phyloP scores from a whole-genome alignment of 1,140 invertebrate genomes.

The Coptotermes formosanus region DNA sequence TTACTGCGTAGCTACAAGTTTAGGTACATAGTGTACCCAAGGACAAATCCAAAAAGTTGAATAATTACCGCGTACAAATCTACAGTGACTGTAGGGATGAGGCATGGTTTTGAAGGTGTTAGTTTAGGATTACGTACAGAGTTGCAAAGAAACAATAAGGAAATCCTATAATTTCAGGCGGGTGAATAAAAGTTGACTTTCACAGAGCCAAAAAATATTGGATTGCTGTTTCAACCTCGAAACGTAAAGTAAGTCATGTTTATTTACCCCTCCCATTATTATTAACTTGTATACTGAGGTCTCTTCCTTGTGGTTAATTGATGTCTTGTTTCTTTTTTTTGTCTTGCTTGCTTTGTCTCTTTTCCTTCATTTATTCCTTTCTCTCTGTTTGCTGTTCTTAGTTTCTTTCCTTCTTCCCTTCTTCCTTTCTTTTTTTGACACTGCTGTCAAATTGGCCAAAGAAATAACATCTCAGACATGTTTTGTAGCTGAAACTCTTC shows the following conservation, averaged over 20 bases:
- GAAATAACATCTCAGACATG: too few relatives aligned
- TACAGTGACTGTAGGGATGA: background rate
- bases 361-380: background rate
- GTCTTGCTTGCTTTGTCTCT: background rate
- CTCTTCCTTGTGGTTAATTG: background rate
- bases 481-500: too few relatives aligned
- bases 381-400: background rate
- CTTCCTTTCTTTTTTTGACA: background rate
- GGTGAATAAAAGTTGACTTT: too few relatives aligned
- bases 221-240: too few relatives aligned
- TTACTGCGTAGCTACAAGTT: too few relatives aligned
- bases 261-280: background rate
- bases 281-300: background rate
- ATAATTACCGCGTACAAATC: background rate
- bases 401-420: background rate
- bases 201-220: too few relatives aligned
- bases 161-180: background rate
- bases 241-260: too few relatives aligned
- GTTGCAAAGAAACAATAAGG: background rate
- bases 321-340: background rate
- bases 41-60: too few relatives aligned
- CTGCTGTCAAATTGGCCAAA: too few relatives aligned
- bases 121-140: background rate
- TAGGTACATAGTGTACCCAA: too few relatives aligned
- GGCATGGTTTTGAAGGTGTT: background rate